Evolutionary conservation across 2,888 invertebrate genomes (phyloP).

Genomic region (Tubulanus polymorphus): DNA sequence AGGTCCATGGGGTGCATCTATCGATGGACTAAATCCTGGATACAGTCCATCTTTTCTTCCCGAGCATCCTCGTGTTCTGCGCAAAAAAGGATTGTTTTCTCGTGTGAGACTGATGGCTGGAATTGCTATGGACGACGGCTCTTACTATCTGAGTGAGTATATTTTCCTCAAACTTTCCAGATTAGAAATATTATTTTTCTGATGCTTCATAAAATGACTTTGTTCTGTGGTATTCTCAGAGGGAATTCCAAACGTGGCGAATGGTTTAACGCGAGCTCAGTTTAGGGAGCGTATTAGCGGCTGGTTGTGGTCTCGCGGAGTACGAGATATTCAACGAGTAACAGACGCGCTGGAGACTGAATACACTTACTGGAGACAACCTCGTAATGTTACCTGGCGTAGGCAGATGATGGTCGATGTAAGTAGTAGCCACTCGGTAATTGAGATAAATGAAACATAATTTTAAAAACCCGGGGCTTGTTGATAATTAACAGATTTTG

Average conservation of each 20-base stretch:
- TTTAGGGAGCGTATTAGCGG: slow-evolving; percentile 32
- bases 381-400: slow-evolving; percentile 41
- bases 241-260: slow-evolving; percentile 31
- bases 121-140: slow-evolving; percentile 45
- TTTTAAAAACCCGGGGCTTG: background rate
- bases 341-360: slow-evolving; percentile 45
- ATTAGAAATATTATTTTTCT: no score
- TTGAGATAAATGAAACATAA: background rate
- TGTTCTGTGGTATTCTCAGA: slow-evolving; percentile 24
- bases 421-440: slow-evolving; percentile 20
- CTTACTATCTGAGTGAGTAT: slow-evolving; percentile 44
- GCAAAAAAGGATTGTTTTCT: slow-evolving; percentile 37
- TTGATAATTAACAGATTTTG: no score
- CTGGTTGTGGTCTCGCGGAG: slow-evolving; percentile 22
- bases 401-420: slow-evolving; percentile 46
- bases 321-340: slow-evolving; percentile 30
- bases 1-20: slow-evolving; percentile 50
- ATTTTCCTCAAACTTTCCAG: background rate
- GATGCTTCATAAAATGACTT: background rate
- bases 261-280: slow-evolving; percentile 31
- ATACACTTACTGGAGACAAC: slow-evolving; percentile 53
- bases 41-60: slow-evolving; percentile 34
- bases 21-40: slow-evolving; percentile 42
- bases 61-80: slow-evolving; percentile 36
- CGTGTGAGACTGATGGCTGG: slow-evolving; percentile 43